Evolutionary conservation across 2,113 vertebrate genomes (phyloP), one percentile per base, ranked within the genome.

Genomic region (Nanorana parkeri): DNA sequence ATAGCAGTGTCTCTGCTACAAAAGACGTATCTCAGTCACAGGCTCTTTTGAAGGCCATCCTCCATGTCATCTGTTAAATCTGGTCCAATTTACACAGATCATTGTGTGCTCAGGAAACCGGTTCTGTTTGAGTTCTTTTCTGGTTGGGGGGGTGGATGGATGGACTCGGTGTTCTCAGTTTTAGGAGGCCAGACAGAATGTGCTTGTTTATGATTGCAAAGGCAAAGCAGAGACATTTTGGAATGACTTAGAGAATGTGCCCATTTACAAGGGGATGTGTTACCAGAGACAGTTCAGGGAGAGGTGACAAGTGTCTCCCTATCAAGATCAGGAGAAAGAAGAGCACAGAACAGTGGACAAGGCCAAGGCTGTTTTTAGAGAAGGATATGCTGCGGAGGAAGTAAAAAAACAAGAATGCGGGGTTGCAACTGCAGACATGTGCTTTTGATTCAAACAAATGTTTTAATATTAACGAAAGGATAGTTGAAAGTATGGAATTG

Each of bases 201-300:
- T 58, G 8, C 77, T 80, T 80, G 66, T 69, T 80, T 80, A 56
- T 69, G 51, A 58, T 68, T 68, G 52, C 75, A 77, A 65, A 52
- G 36, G 47, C 41, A 78, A 66, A 28, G 41, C 61, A 61, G 29
- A 63, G 21, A 76, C 21, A 76, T 76, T 61, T 76, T 47, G 60
- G 65, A 56, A 68, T 32, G 47, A 51, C 52, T 32, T 52, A 23
- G 64, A 54, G 63, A 79, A 56, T 67, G 64, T 79, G 52, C 47
- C 58, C 24, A 58, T 68, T 21, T 68, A 52, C 19, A 78, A 23
- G 26, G 23, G 77, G 63, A 36, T 56, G 60, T 60, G 77, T 58
- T 68, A 24, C 65, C 51, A 68, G 52, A 58, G 26, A 68, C 65
- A 60, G 54, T 66, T 69, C 66, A 80, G 66, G 78, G 66, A 51